Conservation (phyloP, 2,888 invertebrate species). For the Hesperia comma region DNA sequence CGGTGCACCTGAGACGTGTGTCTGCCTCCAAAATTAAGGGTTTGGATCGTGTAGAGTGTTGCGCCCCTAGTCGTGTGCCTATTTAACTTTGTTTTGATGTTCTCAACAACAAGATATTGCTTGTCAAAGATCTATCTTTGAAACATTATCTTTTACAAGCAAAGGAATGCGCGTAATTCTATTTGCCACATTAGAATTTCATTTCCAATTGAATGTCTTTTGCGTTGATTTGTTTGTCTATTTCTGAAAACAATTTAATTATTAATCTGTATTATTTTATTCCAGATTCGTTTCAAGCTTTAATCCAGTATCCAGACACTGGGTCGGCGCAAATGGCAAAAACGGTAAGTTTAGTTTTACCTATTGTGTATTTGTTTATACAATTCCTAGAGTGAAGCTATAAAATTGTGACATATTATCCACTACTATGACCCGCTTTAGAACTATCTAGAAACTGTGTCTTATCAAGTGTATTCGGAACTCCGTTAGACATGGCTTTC, state of each 20-base stretch:
- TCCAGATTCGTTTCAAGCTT: slow-evolving; percentile 98
- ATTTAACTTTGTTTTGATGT: slow-evolving; percentile 67
- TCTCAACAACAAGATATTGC: slow-evolving; percentile 63
- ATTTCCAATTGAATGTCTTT: not conserved
- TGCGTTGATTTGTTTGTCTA: not conserved
- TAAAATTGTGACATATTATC: slow-evolving; percentile 80
- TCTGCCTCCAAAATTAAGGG: slow-evolving; percentile 54
- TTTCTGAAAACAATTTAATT: not conserved
- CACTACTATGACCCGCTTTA: slow-evolving; percentile 74
- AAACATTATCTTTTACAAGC: slow-evolving; percentile 32
- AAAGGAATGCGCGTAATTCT: not conserved
- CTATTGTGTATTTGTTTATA: slow-evolving; percentile 77
- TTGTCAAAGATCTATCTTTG: slow-evolving; percentile 47
- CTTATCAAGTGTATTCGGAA: slow-evolving; percentile 34
- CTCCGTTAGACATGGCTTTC: slow-evolving; percentile 44
- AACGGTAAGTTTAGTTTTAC: slow-evolving; percentile 87
- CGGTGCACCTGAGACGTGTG: slow-evolving; percentile 70
- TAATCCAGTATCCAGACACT: slow-evolving; percentile 99
- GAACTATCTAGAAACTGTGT: slow-evolving; percentile 70
- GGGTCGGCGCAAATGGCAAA: slow-evolving; percentile 98
- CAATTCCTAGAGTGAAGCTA: slow-evolving; percentile 72
- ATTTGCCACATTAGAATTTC: no score
- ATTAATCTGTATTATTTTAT: slow-evolving; percentile 55
- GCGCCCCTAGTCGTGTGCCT: slow-evolving; percentile 56
- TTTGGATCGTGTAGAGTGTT: slow-evolving; percentile 56